Conservation (phyloP, 2,797 vertebrate species). For the Loriculus beryllinus region DNA sequence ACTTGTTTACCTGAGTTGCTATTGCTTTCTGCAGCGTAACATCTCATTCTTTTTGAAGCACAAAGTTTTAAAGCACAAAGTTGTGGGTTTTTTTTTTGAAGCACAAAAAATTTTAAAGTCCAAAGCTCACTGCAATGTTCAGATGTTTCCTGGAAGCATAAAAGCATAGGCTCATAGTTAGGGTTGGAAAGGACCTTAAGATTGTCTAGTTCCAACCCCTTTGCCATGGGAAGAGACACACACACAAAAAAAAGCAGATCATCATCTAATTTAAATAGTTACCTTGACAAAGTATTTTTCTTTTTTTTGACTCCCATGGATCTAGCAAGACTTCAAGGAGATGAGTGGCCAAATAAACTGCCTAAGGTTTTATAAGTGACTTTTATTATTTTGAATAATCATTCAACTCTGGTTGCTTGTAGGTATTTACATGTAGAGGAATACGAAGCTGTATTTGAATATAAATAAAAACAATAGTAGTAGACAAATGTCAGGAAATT, state of each 20-base stretch:
- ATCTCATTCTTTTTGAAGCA: neutral
- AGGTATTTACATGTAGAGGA: neutral
- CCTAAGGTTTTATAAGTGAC: neutral
- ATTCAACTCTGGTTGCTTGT: neutral
- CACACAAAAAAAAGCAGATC: neutral
- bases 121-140: neutral
- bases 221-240: neutral
- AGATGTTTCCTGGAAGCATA: neutral
- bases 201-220: neutral
- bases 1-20: neutral
- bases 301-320: neutral
- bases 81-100: too few species aligned
- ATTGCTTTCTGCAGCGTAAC: neutral
- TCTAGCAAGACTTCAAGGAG: neutral
- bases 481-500: neutral
- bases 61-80: neutral
- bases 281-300: neutral
- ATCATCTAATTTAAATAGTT: neutral
- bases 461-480: neutral
- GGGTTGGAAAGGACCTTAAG: neutral
- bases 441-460: neutral
- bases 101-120: neutral
- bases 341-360: neutral
- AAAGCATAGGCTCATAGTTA: neutral
- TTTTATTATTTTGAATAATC: neutral